Evolutionary conservation across 2,888 invertebrate genomes (phyloP), one percentile per base, ranked within the genome.

Genomic region (Diarsia rubi): DNA sequence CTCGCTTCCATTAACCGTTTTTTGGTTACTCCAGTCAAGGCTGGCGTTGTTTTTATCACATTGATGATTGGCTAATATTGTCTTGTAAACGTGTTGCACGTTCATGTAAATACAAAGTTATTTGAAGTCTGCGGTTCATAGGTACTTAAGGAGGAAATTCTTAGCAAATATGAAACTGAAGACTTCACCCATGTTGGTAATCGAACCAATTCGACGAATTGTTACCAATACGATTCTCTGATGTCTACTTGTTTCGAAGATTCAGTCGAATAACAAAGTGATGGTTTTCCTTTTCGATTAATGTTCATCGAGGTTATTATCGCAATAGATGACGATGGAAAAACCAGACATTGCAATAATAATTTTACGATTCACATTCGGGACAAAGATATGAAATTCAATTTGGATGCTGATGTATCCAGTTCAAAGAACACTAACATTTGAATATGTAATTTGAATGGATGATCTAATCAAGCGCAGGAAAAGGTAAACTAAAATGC

Each of bases 21-120:
- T 86, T 86, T 77, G 45, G 67, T 82, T 81, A 71, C 79, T 71
- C 76, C 70, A 78, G 82, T 85, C 88, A 88, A 89, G 89, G 88
- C 81, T 89, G 78, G 59, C 68, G 64, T 65, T 74, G 68, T 86
- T 88, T 86, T 85, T 83, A 79, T 82, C 57, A 75, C 69, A 80
- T 67, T 82, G 76, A 82, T 86, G 85, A 90, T 89, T 86, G 74
- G 78, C 77, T 80, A 85, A 86, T 77, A 62, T 68, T 71, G 37
- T 80, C 81, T 82, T 83, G 81, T 77, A 81, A 84, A 84, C 68
- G 74, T 81, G 49, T 60, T 67, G 45, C 70, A 83, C 45, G 63
- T 71, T 73, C 42, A 62, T 37, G 70, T 62, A n/a, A 68, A 68
- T 52, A 62, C 60, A 67, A 60, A 59, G 49, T 57, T 71, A 69